Conservation (phyloP, 2,888 invertebrate genomes). For the Melieria picta region DNA sequence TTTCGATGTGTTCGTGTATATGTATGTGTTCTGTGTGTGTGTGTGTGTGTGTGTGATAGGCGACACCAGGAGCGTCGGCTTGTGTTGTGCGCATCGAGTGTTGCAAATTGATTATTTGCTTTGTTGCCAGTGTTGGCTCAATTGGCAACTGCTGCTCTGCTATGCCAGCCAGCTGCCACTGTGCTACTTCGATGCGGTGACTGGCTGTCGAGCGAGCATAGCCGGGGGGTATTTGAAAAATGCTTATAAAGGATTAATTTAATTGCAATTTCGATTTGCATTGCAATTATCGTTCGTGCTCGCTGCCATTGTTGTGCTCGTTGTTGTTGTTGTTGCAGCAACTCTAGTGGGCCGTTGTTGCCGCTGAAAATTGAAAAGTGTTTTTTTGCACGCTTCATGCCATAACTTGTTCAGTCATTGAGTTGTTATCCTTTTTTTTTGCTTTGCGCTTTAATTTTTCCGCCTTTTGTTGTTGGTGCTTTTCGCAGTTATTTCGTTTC, state of each 20-base stretch:
- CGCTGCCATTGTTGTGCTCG: background rate
- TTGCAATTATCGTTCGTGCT: background rate
- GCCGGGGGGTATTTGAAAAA: conserved; percentile 43
- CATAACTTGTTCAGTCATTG: background rate
- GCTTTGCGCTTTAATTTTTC: background rate
- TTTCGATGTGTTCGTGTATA: background rate
- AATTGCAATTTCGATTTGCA: conserved; percentile 47
- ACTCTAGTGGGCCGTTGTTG: conserved; percentile 41
- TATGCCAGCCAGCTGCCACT: background rate
- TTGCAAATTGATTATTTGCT: conserved; percentile 55
- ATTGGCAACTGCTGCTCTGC: background rate
- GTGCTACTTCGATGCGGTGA: background rate
- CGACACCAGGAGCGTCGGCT: background rate
- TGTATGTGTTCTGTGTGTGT: background rate
- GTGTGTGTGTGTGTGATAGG: conserved; percentile 10
- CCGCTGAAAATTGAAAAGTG: background rate
- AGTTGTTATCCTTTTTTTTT: background rate
- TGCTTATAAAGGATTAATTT: conserved; percentile 59
- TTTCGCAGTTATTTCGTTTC: too few relatives aligned
- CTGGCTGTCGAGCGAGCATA: conserved; percentile 1
- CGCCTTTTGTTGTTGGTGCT: too few relatives aligned
- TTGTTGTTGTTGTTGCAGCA: background rate
- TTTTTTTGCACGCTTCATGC: too few relatives aligned
- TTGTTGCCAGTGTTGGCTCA: conserved; percentile 23
- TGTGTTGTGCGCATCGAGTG: conserved; percentile 11